phyloP scores from a whole-genome alignment of 2,888 invertebrate genomes.

The Heliconius erato region DNA sequence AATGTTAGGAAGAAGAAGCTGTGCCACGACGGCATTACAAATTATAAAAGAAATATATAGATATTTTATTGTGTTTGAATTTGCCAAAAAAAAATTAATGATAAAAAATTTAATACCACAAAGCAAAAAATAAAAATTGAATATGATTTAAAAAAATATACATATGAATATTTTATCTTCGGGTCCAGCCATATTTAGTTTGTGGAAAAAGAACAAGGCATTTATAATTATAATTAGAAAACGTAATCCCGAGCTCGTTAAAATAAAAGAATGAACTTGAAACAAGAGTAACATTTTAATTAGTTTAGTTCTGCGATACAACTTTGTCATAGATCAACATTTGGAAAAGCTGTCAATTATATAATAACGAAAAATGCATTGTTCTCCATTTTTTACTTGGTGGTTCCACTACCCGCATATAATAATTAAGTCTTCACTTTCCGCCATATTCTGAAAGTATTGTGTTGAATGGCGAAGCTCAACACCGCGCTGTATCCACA shows the following conservation, averaged over 20 bases:
- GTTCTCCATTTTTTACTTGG: not conserved
- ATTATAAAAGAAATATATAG: too few relatives aligned
- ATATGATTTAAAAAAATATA: not conserved
- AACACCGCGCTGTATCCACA: too few relatives aligned
- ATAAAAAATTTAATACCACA: too few relatives aligned
- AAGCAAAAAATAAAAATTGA: too few relatives aligned
- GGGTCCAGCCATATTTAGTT: not conserved
- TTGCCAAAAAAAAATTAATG: too few relatives aligned
- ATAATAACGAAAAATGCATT: not conserved
- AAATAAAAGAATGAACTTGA: slow-evolving; percentile 35
- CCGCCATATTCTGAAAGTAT: too few relatives aligned
- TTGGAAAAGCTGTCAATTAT: not conserved
- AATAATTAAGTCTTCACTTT: too few relatives aligned
- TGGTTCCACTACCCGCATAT: too few relatives aligned
- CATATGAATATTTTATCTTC: not conserved
- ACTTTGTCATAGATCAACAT: not conserved
- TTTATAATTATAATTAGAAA: slow-evolving; percentile 27
- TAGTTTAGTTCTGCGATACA: slow-evolving; percentile 34
- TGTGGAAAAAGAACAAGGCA: slow-evolving; percentile 6
- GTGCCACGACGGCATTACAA: too few relatives aligned
- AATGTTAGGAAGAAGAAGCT: too few relatives aligned
- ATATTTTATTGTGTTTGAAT: too few relatives aligned
- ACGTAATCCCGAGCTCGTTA: slow-evolving; percentile 30
- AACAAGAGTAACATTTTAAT: slow-evolving; percentile 35
- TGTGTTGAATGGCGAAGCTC: too few relatives aligned